Evolutionary conservation across 2,888 invertebrate species (phyloP), one percentile per base, ranked within the genome.

Genomic region (Caprella mutica): DNA sequence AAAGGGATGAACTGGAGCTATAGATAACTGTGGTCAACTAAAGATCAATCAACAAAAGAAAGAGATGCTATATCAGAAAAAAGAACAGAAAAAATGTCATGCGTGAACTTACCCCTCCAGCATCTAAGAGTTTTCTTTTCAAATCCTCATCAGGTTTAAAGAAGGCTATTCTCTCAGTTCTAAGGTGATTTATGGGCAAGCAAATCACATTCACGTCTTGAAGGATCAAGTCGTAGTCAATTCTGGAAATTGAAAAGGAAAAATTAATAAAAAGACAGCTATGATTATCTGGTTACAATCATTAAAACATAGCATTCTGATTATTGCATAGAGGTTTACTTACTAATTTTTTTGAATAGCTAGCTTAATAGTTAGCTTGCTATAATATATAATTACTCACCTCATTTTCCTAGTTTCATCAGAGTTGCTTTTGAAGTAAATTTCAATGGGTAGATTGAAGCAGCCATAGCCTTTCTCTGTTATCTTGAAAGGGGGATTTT

Each of bases 381-480:
- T n/a, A n/a, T n/a, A n/a, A n/a, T n/a, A n/a, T n/a, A n/a, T n/a
- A n/a, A n/a, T n/a, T 2, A 54, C 56, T 51, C 23, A 61, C 58
- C 48, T 43, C 39, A 58, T 35, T 39, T 61, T 59, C 19, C 59
- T 33, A 1, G 56, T 61, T 33, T 65, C 62, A 14, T 48, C 51
- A 3, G 39, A 23, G 30, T 48, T 57, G 12, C 56, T 59, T 55
- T 69, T 70, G 68, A 76, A 76, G 72, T 87, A 84, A 67, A 96
- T 84, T 70, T 93, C 90, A 69, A 96, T 90, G 0, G 86, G 86
- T 59, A 96, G 77, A 48, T 81, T 78, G 72, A 96, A 96, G 30
- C 94, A 91, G 59, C 92, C 94, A 78, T 96, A 96, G 5, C 96
- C 94, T n/a, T 89, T 86, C 72, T 94, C 93, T 68, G 85, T 84